phyloP scores from a whole-genome alignment of 2,888 invertebrate genomes.

The Melitaea athalia region DNA sequence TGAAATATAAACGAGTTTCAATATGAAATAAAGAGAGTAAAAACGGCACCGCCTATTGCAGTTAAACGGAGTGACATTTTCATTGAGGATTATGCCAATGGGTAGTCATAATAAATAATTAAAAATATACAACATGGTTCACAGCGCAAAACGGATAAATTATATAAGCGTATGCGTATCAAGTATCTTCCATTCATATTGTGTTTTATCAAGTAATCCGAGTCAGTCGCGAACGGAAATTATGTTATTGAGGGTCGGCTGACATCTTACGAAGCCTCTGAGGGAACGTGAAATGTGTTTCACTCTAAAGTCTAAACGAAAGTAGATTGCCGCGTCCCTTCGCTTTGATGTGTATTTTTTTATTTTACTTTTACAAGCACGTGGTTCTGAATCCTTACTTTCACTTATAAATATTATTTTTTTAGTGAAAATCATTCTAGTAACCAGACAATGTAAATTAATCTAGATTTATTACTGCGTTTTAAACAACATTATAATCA shows the following conservation, averaged over 20 bases:
- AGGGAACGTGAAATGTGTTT: conserved; percentile 1
- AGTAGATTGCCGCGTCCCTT: not conserved
- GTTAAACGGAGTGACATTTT: too few species aligned
- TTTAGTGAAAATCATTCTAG: not conserved
- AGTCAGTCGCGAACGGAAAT: conserved; percentile 60
- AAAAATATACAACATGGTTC: not conserved
- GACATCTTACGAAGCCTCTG: not conserved
- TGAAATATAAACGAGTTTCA: too few species aligned
- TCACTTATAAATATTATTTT: not conserved
- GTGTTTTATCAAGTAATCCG: conserved; percentile 40
- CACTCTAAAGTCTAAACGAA: not conserved
- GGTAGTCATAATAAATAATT: not conserved
- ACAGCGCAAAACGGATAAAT: not conserved
- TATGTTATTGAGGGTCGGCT: conserved; percentile 59
- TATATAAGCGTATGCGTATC: not conserved
- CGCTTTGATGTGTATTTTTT: not conserved
- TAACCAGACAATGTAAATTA: not conserved
- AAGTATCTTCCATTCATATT: not conserved
- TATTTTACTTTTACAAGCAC: not conserved
- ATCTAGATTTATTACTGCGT: not conserved
- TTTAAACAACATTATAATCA: not conserved
- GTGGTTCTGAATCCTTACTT: not conserved
- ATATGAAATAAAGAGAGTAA: too few species aligned
- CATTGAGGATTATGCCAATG: not conserved
- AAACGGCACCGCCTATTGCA: not conserved